These are phyloP conservation scores for Parnassius orleans DNA, from an alignment of 2,888 invertebrate genomes.

Conservation along the genomic window DNA sequence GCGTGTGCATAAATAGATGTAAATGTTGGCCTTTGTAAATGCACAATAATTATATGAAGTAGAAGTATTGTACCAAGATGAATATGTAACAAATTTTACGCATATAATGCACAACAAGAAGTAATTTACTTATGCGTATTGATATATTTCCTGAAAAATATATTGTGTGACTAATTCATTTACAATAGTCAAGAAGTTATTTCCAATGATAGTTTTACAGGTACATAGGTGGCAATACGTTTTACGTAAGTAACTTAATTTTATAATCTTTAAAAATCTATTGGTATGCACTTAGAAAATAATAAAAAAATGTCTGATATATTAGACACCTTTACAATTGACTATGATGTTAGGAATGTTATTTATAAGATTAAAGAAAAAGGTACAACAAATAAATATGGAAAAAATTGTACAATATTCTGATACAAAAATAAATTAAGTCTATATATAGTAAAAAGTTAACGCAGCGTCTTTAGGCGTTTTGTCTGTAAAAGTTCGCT, in stretches of 20 bases:
- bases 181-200: slow-evolving; percentile 10
- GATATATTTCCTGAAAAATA: too few relatives aligned
- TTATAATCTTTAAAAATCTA: not conserved
- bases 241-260: not conserved
- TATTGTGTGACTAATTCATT: not conserved
- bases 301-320: slow-evolving; percentile 18
- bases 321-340: slow-evolving; percentile 46
- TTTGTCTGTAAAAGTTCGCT: slow-evolving; percentile 22
- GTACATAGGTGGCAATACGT: not conserved
- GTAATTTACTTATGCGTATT: slow-evolving; percentile 1
- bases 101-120: slow-evolving; percentile 40
- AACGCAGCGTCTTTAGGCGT: slow-evolving; percentile 18
- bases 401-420: too few relatives aligned
- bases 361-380: not conserved
- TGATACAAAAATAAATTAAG: not conserved
- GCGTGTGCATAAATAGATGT: too few relatives aligned
- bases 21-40: not conserved
- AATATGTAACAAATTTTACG: slow-evolving; percentile 27
- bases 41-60: too few relatives aligned
- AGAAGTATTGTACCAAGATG: too few relatives aligned
- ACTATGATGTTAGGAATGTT: slow-evolving; percentile 28
- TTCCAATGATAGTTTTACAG: slow-evolving; percentile 13
- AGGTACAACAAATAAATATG: not conserved
- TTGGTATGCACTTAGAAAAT: not conserved
- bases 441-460: slow-evolving; percentile 1